Conservation (phyloP, 2,113 vertebrate genomes). For the Tympanuchus pallidicinctus region DNA sequence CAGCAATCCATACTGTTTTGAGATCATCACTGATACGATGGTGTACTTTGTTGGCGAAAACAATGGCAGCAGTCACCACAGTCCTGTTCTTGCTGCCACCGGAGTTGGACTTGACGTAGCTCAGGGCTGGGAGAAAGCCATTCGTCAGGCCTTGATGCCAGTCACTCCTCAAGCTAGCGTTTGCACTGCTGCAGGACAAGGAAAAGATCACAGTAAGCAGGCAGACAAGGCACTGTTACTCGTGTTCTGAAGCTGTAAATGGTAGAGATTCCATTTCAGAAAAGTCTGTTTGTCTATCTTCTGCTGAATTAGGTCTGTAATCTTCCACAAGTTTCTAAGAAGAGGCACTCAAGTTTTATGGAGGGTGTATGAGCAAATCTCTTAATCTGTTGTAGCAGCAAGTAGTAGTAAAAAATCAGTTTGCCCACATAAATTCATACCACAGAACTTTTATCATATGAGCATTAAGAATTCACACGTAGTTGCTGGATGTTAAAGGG, state of each 20-base stretch:
- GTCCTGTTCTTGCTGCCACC: slow-evolving; percentile 88
- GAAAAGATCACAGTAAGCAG: slow-evolving; percentile 96
- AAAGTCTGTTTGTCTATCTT: not conserved
- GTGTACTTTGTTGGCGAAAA: slow-evolving; percentile 99
- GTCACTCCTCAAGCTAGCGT: slow-evolving; percentile 95
- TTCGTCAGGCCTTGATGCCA: slow-evolving; percentile 97
- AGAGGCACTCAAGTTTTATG: not conserved
- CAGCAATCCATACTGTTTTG: slow-evolving; percentile 98
- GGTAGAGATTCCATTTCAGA: not conserved
- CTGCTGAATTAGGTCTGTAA: not conserved
- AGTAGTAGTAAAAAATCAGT: not conserved
- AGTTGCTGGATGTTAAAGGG: not conserved
- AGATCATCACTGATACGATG: slow-evolving; percentile 97
- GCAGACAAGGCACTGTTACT: not conserved
- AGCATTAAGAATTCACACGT: not conserved
- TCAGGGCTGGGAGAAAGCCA: slow-evolving; percentile 97
- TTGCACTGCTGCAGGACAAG: slow-evolving; percentile 87
- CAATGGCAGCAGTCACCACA: slow-evolving; percentile 87
- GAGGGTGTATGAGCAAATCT: not conserved
- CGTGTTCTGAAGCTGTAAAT: not conserved
- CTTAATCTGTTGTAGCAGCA: not conserved
- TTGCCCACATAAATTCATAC: not conserved
- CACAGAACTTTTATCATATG: not conserved
- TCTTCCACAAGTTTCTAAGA: not conserved
- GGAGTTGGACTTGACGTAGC: slow-evolving; percentile 94